phyloP scores from a whole-genome alignment of 2,113 vertebrate species.

The Petroica traversi region DNA sequence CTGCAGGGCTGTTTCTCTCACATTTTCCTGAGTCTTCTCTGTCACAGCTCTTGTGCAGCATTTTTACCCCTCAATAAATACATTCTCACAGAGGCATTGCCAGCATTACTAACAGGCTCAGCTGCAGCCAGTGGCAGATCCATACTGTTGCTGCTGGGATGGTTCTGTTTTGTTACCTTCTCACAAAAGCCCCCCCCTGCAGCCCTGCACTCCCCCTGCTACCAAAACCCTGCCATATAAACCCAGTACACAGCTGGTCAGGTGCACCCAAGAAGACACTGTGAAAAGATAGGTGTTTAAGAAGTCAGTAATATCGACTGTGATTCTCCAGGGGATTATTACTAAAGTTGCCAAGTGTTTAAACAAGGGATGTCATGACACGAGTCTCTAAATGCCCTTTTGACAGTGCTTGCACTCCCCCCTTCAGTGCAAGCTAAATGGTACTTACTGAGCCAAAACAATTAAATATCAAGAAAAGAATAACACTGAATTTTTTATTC shows the following conservation, averaged over 20 bases:
- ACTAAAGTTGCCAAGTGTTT: neutral
- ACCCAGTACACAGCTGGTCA: neutral
- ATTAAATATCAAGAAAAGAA: neutral
- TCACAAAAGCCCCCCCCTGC: neutral
- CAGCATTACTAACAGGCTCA: neutral
- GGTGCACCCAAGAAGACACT: neutral
- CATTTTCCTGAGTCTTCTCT: neutral
- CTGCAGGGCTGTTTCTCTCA: neutral
- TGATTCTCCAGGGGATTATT: neutral
- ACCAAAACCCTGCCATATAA: neutral
- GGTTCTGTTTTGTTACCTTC: neutral
- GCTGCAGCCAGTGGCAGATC: neutral
- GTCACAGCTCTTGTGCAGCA: neutral
- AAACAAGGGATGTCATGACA: neutral
- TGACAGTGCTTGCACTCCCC: neutral
- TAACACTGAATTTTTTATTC: neutral
- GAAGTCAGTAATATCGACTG: rapidly evolving
- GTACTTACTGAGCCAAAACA: neutral
- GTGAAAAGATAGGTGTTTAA: neutral
- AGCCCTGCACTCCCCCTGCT: rapidly evolving
- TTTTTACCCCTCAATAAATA: neutral
- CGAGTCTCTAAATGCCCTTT: neutral
- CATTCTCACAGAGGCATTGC: neutral
- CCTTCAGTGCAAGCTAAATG: neutral
- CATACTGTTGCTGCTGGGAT: neutral